Percentiles rank a stretch among this genome's conserved stretches.
These are phyloP conservation scores for Drosophila testacea DNA, from an alignment of 2,888 invertebrate genomes.

Conservation along the genomic window DNA sequence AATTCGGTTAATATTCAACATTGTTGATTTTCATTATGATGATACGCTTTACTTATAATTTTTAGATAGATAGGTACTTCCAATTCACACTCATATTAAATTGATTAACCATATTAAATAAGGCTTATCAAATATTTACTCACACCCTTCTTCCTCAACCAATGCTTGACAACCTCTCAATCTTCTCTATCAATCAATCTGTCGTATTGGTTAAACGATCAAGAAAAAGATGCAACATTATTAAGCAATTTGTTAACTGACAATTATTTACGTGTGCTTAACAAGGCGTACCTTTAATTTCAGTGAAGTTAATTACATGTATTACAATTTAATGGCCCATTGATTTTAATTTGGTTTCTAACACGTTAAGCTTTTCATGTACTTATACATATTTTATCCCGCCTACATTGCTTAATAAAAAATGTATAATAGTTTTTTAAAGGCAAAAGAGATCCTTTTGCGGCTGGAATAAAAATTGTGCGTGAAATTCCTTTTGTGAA, in stretches of 20 bases:
- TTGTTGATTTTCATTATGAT: no score
- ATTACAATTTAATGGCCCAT: conserved; percentile 11
- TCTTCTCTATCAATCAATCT: conserved; percentile 16
- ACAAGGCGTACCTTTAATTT: conserved; percentile 39
- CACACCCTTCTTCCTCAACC: conserved; percentile 8
- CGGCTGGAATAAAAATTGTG: conserved; percentile 14
- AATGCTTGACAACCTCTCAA: conserved; percentile 18
- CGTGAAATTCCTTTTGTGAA: conserved; percentile 41
- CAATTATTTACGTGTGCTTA: conserved; percentile 26
- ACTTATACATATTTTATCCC: background rate
- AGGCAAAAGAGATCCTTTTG: background rate
- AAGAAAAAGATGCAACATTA: conserved; percentile 6
- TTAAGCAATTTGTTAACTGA: conserved; percentile 1
- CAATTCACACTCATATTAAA: no score
- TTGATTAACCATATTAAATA: conserved; percentile 8
- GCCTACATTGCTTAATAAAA: conserved; percentile 17
- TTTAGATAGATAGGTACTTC: no score
- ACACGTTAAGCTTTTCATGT: conserved; percentile 3
- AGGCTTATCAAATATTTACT: conserved; percentile 24
- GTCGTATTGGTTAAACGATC: conserved; percentile 27
- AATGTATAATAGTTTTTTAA: conserved; percentile 17
- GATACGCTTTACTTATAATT: no score
- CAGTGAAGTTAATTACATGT: conserved; percentile 14
- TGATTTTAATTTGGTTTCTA: conserved; percentile 17
- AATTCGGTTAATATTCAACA: no score